Base-by-base conservation (phyloP, 2,113 vertebrate species). In the Phylloscopus trochiloides region DNA sequence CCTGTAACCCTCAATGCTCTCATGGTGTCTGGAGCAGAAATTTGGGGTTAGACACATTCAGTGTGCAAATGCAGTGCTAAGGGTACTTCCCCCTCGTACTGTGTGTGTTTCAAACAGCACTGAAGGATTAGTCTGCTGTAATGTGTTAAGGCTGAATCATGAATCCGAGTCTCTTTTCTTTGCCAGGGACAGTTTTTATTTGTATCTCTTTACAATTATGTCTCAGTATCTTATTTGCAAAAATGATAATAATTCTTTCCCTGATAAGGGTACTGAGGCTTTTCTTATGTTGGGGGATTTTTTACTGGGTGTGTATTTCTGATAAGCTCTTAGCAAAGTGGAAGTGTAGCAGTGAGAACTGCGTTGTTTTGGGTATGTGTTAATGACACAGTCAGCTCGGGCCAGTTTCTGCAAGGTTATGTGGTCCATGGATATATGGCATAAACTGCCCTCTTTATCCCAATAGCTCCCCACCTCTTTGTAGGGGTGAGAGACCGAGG, bases 181-280 rank as follows among this genome's bases (percentile, higher is more conserved):
- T 85, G 61, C 84, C 70, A 65, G 70, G 12, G 62, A 59, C 66
- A 48, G 42, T 40, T 92, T 86, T 83, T 26, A 40, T 91, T 84
- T 52, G 9, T 75, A 13, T 66, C 25, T 47, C 54, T 92, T 43
- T 40, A 10, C n/a, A 38, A 43, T 75, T 75, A 47, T 36, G 31
- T 54, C 54, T 85, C 66, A 40, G 6, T 77, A 38, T 47, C 40
- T 85, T 72, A 72, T 84, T 91, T 88, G 38, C 67, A 79, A 86
- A 95, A 70, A 4, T 82, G 74, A 58, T 72, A 82, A 67, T 52
- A 78, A 79, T 86, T 84, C 38, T 29, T 20, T 66, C 31, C 66
- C 66, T 58, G 73, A 90, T 75, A 76, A 94, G 43, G 47, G 29
- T 18, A 8, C 36, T 38, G 54, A 0, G 1, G 51, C 51, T 88